Conservation (phyloP, 1,140 invertebrate genomes). For the Drosophila sechellia region DNA sequence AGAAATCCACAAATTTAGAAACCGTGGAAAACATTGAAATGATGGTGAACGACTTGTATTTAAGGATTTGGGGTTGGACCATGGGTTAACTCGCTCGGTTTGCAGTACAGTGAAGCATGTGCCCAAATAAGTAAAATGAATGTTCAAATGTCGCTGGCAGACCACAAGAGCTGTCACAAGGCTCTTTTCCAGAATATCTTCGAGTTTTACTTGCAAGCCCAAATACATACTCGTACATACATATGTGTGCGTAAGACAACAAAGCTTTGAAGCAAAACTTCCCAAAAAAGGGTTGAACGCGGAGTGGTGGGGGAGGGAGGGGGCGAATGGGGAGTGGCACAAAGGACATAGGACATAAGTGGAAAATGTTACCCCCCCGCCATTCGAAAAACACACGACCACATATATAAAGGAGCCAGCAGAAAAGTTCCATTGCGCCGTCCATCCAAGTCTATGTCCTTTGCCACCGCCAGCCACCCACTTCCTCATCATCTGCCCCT, state of each 20-base stretch:
- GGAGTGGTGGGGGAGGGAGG: background rate
- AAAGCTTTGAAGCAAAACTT: constrained; percentile 79
- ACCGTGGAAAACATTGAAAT: constrained; percentile 5
- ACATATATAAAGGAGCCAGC: constrained; percentile 22
- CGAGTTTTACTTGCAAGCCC: background rate
- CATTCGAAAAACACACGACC: background rate
- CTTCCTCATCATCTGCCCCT: background rate
- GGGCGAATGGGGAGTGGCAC: background rate
- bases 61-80: constrained; percentile 28
- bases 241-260: constrained; percentile 34
- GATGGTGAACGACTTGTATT: background rate
- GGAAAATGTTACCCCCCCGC: constrained; percentile 12
- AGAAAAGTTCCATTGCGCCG: constrained; percentile 35
- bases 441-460: constrained; percentile 34
- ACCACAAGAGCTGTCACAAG: constrained; percentile 81
- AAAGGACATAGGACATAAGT: constrained; percentile 16
- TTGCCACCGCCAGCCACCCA: constrained; percentile 6
- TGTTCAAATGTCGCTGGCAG: constrained; percentile 78
- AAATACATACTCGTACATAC: background rate
- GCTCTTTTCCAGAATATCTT: constrained; percentile 51
- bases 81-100: background rate
- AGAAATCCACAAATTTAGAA: background rate
- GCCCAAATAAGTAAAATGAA: constrained; percentile 73
- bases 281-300: constrained; percentile 64
- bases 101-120: constrained; percentile 39